These are phyloP conservation scores for Euwallacea fornicatus DNA, from an alignment of 1,140 invertebrate genomes.

Conservation along the genomic window DNA sequence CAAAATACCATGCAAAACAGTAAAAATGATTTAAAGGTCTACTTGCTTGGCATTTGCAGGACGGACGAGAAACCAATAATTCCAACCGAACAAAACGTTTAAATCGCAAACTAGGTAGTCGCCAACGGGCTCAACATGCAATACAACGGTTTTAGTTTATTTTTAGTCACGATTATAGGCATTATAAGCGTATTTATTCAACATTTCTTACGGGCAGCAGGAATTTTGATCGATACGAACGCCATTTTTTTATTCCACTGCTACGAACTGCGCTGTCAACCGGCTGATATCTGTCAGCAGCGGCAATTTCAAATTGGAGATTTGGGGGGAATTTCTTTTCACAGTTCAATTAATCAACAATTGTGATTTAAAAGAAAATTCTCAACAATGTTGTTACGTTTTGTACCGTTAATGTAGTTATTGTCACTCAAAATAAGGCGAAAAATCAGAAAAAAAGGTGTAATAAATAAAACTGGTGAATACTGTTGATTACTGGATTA, in stretches of 20 bases:
- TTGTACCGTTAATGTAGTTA: not conserved
- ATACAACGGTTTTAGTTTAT: slow-evolving; percentile 35
- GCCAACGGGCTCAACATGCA: slow-evolving; percentile 38
- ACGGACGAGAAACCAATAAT: slow-evolving; percentile 27
- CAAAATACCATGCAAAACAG: slow-evolving; percentile 25
- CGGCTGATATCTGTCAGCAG: slow-evolving; percentile 4
- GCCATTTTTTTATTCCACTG: slow-evolving; percentile 47
- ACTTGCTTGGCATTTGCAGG: slow-evolving; percentile 40
- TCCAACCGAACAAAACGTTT: slow-evolving; percentile 18
- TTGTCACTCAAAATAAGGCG: slow-evolving; percentile 7
- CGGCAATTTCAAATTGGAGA: not conserved
- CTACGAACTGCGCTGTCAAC: slow-evolving; percentile 15
- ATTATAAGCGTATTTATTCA: slow-evolving; percentile 44
- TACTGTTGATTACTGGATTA: not conserved
- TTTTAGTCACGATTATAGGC: slow-evolving; percentile 39
- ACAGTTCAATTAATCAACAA: slow-evolving; percentile 1
- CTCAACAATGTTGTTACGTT: slow-evolving; percentile 6
- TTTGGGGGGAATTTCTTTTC: not conserved
- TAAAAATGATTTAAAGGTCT: slow-evolving; percentile 28
- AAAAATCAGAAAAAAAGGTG: not conserved
- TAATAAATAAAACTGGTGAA: not conserved
- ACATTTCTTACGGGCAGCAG: slow-evolving; percentile 48
- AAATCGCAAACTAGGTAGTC: slow-evolving; percentile 14
- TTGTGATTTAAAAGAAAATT: slow-evolving; percentile 6
- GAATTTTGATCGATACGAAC: slow-evolving; percentile 46